A percentile compares a stretch with the other conserved stretches of the same genome.
These are phyloP conservation scores for Merops nubicus DNA, from an alignment of 2,113 vertebrate genomes.

Conservation along the genomic window DNA sequence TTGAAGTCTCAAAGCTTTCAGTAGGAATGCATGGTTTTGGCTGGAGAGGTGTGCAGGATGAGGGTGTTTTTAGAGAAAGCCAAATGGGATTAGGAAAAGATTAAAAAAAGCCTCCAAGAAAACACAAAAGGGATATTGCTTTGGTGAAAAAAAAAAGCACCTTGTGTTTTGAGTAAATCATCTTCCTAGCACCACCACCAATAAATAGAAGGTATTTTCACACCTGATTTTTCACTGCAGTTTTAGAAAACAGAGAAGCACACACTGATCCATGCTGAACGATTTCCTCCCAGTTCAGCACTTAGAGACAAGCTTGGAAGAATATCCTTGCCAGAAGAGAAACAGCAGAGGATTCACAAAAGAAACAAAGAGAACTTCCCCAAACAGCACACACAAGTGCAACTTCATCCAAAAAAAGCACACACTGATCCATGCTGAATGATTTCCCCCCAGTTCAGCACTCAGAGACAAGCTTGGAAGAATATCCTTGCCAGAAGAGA, in stretches of 20 bases:
- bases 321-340: background rate
- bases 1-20: background rate
- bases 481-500: background rate
- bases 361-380: background rate
- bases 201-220: background rate
- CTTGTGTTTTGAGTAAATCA: background rate
- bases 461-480: background rate
- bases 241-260: background rate
- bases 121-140: background rate
- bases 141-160: background rate
- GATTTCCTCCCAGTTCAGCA: background rate
- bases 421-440: accelerated
- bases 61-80: background rate
- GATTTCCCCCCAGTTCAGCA: background rate
- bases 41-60: too few species aligned
- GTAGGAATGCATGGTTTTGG: background rate
- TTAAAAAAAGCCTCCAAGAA: background rate
- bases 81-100: background rate
- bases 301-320: background rate
- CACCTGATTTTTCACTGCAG: background rate
- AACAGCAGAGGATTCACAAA: background rate
- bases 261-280: accelerated
- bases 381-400: background rate
- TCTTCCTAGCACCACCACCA: background rate
- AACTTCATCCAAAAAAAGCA: background rate